These are phyloP conservation scores for Erebia epiphron DNA, from an alignment of 2,888 invertebrate genomes.

Conservation along the genomic window DNA sequence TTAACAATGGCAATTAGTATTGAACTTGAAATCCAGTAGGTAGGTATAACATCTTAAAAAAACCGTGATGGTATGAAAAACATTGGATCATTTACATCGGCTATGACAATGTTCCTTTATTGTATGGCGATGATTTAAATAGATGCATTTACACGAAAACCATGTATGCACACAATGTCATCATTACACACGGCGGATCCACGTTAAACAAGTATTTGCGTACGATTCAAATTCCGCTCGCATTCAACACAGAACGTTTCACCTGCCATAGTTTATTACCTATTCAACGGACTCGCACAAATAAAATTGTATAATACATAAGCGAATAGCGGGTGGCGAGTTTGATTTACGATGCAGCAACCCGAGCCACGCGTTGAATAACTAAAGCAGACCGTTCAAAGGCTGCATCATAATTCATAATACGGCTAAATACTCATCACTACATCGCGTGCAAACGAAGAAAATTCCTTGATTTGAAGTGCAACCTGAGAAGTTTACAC, in stretches of 20 bases:
- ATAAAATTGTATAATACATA: conserved; percentile 84
- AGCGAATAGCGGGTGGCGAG: conserved; percentile 82
- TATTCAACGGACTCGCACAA: conserved; percentile 82
- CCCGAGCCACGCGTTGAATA: conserved; percentile 74
- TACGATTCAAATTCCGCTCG: conserved; percentile 70
- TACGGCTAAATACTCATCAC: conserved; percentile 15
- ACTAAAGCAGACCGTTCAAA: conserved; percentile 76
- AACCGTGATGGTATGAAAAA: not conserved
- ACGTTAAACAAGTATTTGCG: conserved; percentile 60
- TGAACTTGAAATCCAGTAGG: too few relatives aligned
- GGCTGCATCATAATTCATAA: conserved; percentile 41
- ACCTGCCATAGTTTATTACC: conserved; percentile 81
- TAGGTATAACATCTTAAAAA: too few relatives aligned
- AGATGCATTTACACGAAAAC: conserved; percentile 17
- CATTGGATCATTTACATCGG: not conserved
- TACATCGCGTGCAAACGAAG: not conserved
- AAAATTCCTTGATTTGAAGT: not conserved
- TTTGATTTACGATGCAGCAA: conserved; percentile 79
- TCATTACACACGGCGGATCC: conserved; percentile 40
- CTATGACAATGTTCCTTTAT: not conserved
- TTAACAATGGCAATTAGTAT: too few relatives aligned
- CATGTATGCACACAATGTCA: conserved; percentile 27
- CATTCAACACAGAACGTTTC: conserved; percentile 73
- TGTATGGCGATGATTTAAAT: conserved; percentile 6
- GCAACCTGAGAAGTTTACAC: not conserved